These are phyloP conservation scores for Cranoglanis bouderius DNA, from an alignment of 2,113 vertebrate species.

Conservation along the genomic window DNA sequence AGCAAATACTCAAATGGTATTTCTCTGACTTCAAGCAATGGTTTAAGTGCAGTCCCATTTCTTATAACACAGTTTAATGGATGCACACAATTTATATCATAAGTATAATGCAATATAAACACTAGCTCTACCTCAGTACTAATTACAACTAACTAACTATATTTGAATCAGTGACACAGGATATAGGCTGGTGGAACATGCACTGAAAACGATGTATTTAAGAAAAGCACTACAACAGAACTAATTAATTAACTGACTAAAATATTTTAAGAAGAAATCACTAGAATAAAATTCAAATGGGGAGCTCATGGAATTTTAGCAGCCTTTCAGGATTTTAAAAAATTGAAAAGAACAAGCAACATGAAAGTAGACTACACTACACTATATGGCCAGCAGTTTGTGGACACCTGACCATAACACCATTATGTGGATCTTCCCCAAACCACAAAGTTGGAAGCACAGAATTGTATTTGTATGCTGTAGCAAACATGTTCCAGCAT, in stretches of 20 bases:
- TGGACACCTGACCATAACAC: neutral
- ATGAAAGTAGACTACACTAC: neutral
- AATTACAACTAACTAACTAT: neutral
- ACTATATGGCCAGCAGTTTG: neutral
- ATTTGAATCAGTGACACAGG: neutral
- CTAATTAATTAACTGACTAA: neutral
- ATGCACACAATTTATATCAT: neutral
- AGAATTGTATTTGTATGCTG: no score
- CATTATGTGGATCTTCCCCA: no score
- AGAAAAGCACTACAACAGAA: neutral
- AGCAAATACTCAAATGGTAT: neutral
- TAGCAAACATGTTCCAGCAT: no score
- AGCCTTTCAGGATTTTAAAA: neutral
- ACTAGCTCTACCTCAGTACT: neutral
- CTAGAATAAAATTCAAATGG: no score
- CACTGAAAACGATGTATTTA: neutral
- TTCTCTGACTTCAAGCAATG: neutral
- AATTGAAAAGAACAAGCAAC: neutral
- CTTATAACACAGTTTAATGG: neutral
- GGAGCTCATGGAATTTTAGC: no score
- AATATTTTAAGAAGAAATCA: no score
- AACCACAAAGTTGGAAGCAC: no score
- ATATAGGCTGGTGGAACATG: neutral
- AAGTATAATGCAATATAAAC: no score
- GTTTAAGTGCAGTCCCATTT: neutral